Conservation (phyloP, 2,113 vertebrate genomes). For the Urocolius indicus region DNA sequence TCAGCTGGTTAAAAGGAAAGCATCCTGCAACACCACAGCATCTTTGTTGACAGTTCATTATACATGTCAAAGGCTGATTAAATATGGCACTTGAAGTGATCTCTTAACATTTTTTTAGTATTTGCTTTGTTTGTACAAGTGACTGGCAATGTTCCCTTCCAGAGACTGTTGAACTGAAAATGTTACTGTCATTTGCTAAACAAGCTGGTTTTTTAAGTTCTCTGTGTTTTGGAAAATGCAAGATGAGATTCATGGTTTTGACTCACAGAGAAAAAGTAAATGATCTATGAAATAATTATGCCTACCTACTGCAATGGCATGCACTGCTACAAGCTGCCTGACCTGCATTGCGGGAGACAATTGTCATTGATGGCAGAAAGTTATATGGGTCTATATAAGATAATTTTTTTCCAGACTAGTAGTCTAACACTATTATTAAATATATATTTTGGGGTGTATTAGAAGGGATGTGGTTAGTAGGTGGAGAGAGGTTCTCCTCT, state of each 20-base stretch:
- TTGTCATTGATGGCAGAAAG: not conserved
- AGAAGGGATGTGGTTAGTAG: too few species aligned
- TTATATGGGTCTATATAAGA: not conserved
- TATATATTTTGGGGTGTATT: not conserved
- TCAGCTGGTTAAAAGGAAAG: not conserved
- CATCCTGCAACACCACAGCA: accelerated
- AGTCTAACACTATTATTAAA: not conserved
- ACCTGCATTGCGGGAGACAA: not conserved
- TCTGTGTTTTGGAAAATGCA: not conserved
- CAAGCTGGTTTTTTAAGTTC: not conserved
- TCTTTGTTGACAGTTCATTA: not conserved
- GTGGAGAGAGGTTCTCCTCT: too few species aligned
- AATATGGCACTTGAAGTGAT: not conserved
- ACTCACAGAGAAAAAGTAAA: not conserved
- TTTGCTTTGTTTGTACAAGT: not conserved
- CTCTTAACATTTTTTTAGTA: not conserved
- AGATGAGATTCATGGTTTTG: not conserved
- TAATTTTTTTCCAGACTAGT: not conserved
- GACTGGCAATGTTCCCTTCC: not conserved
- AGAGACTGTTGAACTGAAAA: not conserved
- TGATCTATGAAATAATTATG: not conserved
- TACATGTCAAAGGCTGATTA: not conserved
- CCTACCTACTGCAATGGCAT: not conserved
- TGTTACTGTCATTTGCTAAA: not conserved
- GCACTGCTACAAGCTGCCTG: not conserved